phyloP scores from a whole-genome alignment of 1,140 invertebrate genomes.

The Tyrophagus putrescentiae region DNA sequence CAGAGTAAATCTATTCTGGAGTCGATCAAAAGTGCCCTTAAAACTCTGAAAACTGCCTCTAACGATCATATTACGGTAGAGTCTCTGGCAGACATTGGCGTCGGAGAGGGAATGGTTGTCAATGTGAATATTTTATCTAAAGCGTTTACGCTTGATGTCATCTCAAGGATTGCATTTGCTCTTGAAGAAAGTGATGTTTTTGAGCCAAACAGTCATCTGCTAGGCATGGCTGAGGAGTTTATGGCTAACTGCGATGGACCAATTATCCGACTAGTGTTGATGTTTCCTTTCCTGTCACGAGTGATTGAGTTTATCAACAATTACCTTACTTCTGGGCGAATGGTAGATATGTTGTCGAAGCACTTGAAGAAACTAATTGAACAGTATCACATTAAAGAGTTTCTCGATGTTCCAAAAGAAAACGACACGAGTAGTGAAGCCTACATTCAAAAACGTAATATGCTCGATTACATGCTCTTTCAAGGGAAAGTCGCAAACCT shows the following conservation, averaged over 20 bases:
- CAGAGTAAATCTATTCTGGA: not conserved
- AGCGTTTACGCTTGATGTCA: not conserved
- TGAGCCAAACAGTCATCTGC: not conserved
- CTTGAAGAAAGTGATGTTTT: conserved; percentile 11
- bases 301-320: conserved; percentile 30
- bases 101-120: not conserved
- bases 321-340: conserved; percentile 30
- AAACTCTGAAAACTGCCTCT: not conserved
- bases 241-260: conserved; percentile 30
- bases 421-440: too few species aligned
- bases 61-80: not conserved
- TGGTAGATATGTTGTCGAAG: conserved; percentile 31
- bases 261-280: conserved; percentile 29
- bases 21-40: not conserved
- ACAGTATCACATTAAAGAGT: not conserved
- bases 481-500: not conserved
- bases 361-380: conserved; percentile 27
- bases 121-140: not conserved
- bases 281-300: conserved; percentile 30
- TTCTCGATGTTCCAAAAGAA: too few species aligned
- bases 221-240: conserved; percentile 33
- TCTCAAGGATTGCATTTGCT: not conserved
- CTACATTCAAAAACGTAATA: conserved; percentile 13
- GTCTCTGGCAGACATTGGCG: not conserved
- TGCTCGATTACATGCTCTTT: conserved; percentile 1